phyloP scores from a whole-genome alignment of 2,888 invertebrate species.

The Eupithecia abbreviata region DNA sequence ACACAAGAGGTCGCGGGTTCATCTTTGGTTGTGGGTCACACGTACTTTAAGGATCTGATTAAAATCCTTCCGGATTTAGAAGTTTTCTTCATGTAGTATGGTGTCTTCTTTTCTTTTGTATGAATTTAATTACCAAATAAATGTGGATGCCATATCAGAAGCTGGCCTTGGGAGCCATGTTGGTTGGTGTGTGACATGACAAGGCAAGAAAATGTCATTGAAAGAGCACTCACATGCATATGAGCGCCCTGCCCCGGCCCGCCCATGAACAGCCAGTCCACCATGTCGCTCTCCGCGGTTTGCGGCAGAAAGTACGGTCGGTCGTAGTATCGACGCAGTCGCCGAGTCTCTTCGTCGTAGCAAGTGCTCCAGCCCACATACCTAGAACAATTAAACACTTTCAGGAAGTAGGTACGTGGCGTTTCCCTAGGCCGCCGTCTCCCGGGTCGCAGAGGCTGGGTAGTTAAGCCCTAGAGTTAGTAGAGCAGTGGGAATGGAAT shows the following conservation, averaged over 20 bases:
- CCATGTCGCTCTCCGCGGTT: constrained; percentile 93
- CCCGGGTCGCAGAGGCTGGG: no score
- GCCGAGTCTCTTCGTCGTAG: constrained; percentile 90
- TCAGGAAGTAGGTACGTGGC: not conserved
- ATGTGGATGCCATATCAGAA: not conserved
- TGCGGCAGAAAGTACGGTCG: constrained; percentile 95
- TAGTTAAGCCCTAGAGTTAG: no score
- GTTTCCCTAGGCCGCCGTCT: no score
- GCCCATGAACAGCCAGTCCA: constrained; percentile 99
- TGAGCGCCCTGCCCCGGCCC: constrained; percentile 97
- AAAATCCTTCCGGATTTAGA: no score
- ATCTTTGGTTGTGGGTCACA: not conserved
- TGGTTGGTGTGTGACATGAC: not conserved
- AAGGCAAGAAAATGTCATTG: not conserved
- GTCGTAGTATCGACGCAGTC: constrained; percentile 90
- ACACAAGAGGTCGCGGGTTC: not conserved
- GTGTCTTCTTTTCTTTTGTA: no score
- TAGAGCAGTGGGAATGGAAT: no score
- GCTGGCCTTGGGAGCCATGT: not conserved
- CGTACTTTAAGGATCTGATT: no score
- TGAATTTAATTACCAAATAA: no score
- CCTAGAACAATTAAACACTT: not conserved
- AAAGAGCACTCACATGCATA: constrained; percentile 90
- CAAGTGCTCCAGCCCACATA: constrained; percentile 97
- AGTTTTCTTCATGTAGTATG: no score